Evolutionary conservation across 1,140 invertebrate species (phyloP).

Genomic region (Cyclargus thomasi): DNA sequence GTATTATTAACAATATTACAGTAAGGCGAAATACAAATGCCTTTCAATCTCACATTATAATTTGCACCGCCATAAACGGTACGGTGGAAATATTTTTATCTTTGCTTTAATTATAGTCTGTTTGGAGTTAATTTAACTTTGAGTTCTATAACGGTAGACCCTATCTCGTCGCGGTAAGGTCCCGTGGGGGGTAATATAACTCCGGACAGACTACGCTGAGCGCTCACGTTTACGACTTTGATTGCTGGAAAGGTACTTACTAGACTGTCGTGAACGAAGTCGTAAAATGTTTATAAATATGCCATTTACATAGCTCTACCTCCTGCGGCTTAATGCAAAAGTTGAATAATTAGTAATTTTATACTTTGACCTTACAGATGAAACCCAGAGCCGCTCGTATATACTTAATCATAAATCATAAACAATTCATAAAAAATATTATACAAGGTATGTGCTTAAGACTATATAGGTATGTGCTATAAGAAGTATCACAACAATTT

Average conservation of each 20-base stretch:
- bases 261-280: conserved; percentile 2
- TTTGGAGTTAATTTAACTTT: no score
- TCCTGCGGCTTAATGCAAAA: background rate
- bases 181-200: no score
- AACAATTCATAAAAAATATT: no score
- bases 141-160: no score
- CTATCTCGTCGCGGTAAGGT: no score
- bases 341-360: background rate
- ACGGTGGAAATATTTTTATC: conserved; percentile 12
- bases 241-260: conserved; percentile 15
- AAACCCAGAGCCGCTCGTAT: background rate
- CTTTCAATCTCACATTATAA: conserved; percentile 1
- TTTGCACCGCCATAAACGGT: conserved; percentile 10
- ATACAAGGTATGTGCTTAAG: no score
- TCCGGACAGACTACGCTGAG: background rate
- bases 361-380: background rate
- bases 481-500: no score
- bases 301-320: conserved; percentile 5
- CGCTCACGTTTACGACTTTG: conserved; percentile 13
- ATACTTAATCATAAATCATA: no score
- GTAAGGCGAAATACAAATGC: background rate
- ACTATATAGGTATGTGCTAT: no score
- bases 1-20: background rate
- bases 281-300: conserved; percentile 5
- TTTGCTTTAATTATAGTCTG: conserved; percentile 1